Conservation (phyloP, 2,797 vertebrate species). For the Corythornis leucogaster region DNA sequence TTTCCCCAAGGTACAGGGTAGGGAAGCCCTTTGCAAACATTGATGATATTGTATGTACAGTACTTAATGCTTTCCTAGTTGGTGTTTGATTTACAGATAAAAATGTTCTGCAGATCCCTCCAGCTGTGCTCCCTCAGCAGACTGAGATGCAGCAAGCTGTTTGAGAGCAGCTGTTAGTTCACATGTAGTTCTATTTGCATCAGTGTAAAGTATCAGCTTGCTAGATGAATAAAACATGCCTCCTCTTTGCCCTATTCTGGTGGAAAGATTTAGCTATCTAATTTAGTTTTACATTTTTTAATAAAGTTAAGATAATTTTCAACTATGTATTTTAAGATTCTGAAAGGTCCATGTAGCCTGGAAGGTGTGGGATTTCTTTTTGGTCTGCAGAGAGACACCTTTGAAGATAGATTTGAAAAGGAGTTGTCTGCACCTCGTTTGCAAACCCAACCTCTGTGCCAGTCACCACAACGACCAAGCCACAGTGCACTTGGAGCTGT, state of each 20-base stretch:
- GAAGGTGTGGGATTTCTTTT: not conserved
- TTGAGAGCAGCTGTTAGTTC: constrained; percentile 74
- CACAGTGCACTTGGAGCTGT: not conserved
- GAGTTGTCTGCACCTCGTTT: not conserved
- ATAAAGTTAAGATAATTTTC: constrained; percentile 9
- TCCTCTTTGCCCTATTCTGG: not conserved
- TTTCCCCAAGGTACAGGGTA: rapidly evolving
- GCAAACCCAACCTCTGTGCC: not conserved
- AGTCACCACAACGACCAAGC: not conserved
- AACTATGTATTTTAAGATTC: constrained; percentile 14
- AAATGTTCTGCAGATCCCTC: constrained; percentile 58
- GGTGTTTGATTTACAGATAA: constrained; percentile 72
- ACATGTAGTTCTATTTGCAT: constrained; percentile 72
- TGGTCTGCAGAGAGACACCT: not conserved
- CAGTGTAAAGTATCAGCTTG: constrained; percentile 69
- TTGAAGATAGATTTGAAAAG: not conserved
- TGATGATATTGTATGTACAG: not conserved
- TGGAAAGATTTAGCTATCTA: constrained; percentile 37
- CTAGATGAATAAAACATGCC: constrained; percentile 75
- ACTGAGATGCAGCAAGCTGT: constrained; percentile 56
- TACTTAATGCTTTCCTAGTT: constrained; percentile 47
- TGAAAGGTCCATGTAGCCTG: not conserved
- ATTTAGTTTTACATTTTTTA: constrained; percentile 27
- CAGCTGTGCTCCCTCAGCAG: constrained; percentile 72
- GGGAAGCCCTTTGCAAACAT: not conserved